Percentiles rank a stretch among this genome's conserved stretches.
These are phyloP conservation scores for Lordiphosa collinella DNA, from an alignment of 1,140 invertebrate genomes.

Conservation along the genomic window DNA sequence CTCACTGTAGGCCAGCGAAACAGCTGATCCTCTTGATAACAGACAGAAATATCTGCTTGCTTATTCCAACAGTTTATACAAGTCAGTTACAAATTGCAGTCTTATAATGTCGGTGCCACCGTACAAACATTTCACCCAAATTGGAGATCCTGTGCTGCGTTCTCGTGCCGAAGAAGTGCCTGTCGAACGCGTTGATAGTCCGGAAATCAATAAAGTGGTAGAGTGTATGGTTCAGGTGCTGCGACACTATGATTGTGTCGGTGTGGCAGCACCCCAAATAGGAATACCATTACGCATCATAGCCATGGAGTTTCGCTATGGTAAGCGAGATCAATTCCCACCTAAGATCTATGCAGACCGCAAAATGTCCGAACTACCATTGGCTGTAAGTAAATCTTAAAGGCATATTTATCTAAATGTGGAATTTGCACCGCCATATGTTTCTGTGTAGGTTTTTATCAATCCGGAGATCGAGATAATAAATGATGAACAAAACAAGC, in stretches of 20 bases:
- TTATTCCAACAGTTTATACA: background rate
- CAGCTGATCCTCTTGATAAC: slow-evolving; percentile 36
- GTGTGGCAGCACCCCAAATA: slow-evolving; percentile 87
- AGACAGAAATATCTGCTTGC: no score
- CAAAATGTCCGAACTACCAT: slow-evolving; percentile 82
- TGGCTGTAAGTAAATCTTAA: slow-evolving; percentile 80
- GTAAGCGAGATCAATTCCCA: slow-evolving; percentile 79
- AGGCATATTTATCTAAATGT: background rate
- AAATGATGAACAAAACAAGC: slow-evolving; percentile 82
- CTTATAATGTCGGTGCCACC: slow-evolving; percentile 74
- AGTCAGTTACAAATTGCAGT: background rate
- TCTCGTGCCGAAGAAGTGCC: slow-evolving; percentile 80
- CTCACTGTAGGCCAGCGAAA: background rate
- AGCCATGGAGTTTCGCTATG: slow-evolving; percentile 82
- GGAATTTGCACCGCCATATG: background rate
- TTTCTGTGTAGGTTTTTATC: slow-evolving; percentile 84
- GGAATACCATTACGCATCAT: slow-evolving; percentile 85
- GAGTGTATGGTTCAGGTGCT: slow-evolving; percentile 82
- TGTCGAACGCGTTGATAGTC: slow-evolving; percentile 80
- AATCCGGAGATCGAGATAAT: slow-evolving; percentile 86
- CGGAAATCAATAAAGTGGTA: slow-evolving; percentile 83
- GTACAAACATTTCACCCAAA: slow-evolving; percentile 84
- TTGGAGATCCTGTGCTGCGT: slow-evolving; percentile 86
- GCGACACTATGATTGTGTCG: slow-evolving; percentile 83
- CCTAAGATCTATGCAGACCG: slow-evolving; percentile 78